Conservation (phyloP, 2,797 vertebrate genomes). For the Menidia menidia region DNA sequence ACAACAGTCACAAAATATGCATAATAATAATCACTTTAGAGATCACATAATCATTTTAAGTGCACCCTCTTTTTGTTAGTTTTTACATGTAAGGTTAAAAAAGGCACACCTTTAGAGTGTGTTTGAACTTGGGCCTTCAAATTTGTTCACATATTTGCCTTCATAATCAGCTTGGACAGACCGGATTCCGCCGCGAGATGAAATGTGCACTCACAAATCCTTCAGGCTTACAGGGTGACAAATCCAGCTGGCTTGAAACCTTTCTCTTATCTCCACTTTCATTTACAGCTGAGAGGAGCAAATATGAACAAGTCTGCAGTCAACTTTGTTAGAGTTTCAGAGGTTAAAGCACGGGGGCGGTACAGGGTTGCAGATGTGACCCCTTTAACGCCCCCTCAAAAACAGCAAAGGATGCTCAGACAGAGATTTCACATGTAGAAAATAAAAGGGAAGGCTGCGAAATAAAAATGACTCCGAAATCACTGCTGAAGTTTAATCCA, state of each 20-base stretch:
- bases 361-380: not conserved
- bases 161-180: conserved; percentile 56
- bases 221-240: conserved; percentile 55
- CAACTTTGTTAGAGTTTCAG: conserved; percentile 41
- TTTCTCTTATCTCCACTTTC: conserved; percentile 48
- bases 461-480: conserved; percentile 67
- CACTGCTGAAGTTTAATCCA: conserved; percentile 74
- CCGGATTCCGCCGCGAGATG: conserved; percentile 54
- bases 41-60: not conserved
- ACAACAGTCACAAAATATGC: not conserved
- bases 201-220: conserved; percentile 61
- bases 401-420: conserved; percentile 33
- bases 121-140: conserved; percentile 40
- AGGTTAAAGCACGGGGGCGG: conserved; percentile 35
- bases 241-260: conserved; percentile 52
- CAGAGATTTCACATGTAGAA: conserved; percentile 26
- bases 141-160: conserved; percentile 48
- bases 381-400: not conserved
- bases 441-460: conserved; percentile 50
- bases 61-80: not conserved
- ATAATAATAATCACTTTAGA: not conserved
- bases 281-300: conserved; percentile 45
- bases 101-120: conserved; percentile 17
- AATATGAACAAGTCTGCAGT: conserved; percentile 40
- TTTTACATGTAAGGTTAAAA: conserved; percentile 1